Base-by-base conservation (phyloP, 2,888 invertebrate genomes). In the Alentia gelatinosa region DNA sequence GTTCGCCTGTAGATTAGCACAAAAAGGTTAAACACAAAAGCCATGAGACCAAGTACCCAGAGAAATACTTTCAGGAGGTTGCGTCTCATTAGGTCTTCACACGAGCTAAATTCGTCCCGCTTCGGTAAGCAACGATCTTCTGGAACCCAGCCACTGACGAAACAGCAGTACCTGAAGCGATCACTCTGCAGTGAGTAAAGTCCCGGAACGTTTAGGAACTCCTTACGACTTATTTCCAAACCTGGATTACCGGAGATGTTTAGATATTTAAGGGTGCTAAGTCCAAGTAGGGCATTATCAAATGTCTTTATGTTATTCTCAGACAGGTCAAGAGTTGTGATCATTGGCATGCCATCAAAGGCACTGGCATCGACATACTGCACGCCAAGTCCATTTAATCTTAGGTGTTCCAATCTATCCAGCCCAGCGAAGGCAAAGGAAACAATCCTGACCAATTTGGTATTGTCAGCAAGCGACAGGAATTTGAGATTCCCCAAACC, bases 41-140 rank as follows among this genome's bases (percentile, higher is more conserved):
- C 93, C 47, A 92, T 83, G 9, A 92, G n/a, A 5, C 93, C 93
- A 23, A 92, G 91, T 23, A 93, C 68, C 92, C 93, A 93, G 37
- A 94, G 89, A 63, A 93, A 91, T 0, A 93, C 83, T 56, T 92
- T 90, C 3, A 93, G 91, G 19, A 92, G 68, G 26, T 91, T 47
- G 1, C 91, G 91, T 23, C 92, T 90, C 92, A 94, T 93, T n/a
- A 94, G 91, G 83, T 94, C 93, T 37, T 91, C 91, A 89, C 94
- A 94, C 3, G 94, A 94, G 30, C 93, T 92, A 89, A 94, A 92
- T 19, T 91, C 91, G 90, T 93, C 93, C 30, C 93, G 92, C 47
- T 93, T 92, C 0, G 95, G 95, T 1, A 91, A 84, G 75, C 95
- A 95, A 56, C 93, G 91, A 63, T 94, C 92, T 63, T 89, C 37